Evolutionary conservation across 2,888 invertebrate species (phyloP).

Genomic region (Adineta ricciae): DNA sequence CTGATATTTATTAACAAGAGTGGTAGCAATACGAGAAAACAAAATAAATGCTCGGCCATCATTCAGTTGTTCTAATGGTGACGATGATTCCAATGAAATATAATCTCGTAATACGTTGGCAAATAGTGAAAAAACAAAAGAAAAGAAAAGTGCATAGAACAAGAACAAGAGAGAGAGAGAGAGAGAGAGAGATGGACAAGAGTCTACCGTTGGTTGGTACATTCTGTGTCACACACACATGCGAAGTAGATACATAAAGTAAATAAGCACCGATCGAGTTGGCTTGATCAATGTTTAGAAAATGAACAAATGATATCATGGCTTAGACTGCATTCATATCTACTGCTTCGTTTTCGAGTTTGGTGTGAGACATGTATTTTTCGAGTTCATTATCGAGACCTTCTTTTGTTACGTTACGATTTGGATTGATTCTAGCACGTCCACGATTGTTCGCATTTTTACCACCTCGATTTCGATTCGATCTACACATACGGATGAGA

Average conservation of each 20-base stretch:
- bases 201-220: neutral
- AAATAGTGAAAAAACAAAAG: conserved; percentile 10
- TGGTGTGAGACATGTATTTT: neutral
- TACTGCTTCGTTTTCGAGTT: neutral
- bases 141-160: neutral
- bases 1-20: neutral
- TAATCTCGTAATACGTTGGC: neutral
- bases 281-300: neutral
- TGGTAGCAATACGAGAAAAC: conserved; percentile 14
- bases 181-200: neutral
- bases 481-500: neutral
- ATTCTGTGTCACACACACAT: neutral
- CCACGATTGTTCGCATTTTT: neutral
- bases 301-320: neutral
- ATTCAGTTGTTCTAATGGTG: neutral
- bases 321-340: neutral
- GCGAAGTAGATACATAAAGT: neutral
- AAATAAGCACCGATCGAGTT: neutral
- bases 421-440: neutral
- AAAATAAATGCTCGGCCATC: neutral
- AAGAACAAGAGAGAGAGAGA: too few relatives aligned
- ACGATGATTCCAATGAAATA: neutral
- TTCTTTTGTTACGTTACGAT: neutral
- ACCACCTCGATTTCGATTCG: neutral
- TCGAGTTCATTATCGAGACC: neutral